Evolutionary conservation across 2,888 invertebrate species (phyloP).

Genomic region (Sminthurinus aureus): DNA sequence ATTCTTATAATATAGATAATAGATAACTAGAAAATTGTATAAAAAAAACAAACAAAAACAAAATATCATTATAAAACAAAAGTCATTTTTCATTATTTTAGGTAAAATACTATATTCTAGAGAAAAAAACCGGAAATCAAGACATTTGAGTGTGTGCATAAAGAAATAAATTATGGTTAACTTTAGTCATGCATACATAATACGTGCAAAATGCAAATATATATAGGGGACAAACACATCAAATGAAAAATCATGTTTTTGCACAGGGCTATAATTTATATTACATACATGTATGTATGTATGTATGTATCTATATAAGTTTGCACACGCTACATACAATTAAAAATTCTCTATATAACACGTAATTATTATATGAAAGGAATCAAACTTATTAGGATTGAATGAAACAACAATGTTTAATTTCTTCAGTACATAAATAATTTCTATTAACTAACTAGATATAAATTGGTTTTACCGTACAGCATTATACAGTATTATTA

Average conservation of each 20-base stretch:
- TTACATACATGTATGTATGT: too few species aligned
- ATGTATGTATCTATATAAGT: too few species aligned
- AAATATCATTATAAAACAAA: background rate
- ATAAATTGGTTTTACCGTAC: too few species aligned
- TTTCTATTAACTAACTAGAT: too few species aligned
- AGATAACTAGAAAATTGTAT: background rate
- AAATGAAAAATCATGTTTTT: background rate
- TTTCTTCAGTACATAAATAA: too few species aligned
- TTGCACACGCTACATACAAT: too few species aligned
- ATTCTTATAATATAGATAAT: background rate
- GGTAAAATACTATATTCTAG: background rate
- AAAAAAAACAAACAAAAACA: constrained; percentile 3
- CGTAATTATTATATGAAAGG: too few species aligned
- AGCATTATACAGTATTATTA: too few species aligned
- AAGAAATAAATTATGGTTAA: constrained; percentile 15
- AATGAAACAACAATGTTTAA: too few species aligned
- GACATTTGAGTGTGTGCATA: background rate
- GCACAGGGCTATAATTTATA: too few species aligned
- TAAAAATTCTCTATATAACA: too few species aligned
- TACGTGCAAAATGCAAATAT: background rate
- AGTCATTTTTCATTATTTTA: background rate
- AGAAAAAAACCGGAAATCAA: background rate
- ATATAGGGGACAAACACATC: background rate
- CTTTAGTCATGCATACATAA: background rate
- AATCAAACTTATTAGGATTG: too few species aligned